Evolutionary conservation across 2,113 vertebrate species (phyloP), one percentile per base, ranked within the genome.

Genomic region (Epinephelus lanceolatus): DNA sequence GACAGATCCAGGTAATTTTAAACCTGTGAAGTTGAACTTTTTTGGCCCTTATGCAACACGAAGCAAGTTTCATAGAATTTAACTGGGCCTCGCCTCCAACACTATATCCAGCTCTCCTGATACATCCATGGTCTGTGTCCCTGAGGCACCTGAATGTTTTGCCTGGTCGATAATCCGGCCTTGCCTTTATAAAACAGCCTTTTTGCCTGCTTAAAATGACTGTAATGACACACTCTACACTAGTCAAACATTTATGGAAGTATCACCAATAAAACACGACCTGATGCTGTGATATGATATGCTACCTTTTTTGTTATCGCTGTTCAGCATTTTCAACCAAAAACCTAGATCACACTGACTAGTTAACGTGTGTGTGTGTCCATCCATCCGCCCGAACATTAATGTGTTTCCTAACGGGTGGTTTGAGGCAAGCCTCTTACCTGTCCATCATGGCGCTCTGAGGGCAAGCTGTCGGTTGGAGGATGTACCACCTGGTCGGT

Each of bases 401-500:
- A 85, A 84, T 78, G 78, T 1, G 15, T 72, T 84, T 87, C 84
- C 62, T 76, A 77, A 76, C 68, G 40, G 78, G 80, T 21, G 45
- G 66, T 37, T 57, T 70, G 62, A 74, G 76, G 40, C 72, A 53
- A 85, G 68, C 70, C 69, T 86, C 82, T 83, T 73, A 83, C 66
- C 76, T 83, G 84, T 84, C 81, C 68, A 53, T 85, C 81, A 79
- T 2, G 23, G 40, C 4, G 13, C 82, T 78, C 69, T 76, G 80
- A 85, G 84, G 80, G 79, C 80, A 70, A 67, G 14, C 66, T 80
- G 73, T 76, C 69, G 6, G 78, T 65, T 82, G 85, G 76, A 86
- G 63, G 78, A 87, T 65, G 83, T 77, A 90, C 73, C 87, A 80
- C 88, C 80, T 86, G 80, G 88, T 77, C 62, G 66, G 69, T 90